Evolutionary conservation across 1,140 invertebrate genomes (phyloP).

Genomic region (Tetramorium alpestre): DNA sequence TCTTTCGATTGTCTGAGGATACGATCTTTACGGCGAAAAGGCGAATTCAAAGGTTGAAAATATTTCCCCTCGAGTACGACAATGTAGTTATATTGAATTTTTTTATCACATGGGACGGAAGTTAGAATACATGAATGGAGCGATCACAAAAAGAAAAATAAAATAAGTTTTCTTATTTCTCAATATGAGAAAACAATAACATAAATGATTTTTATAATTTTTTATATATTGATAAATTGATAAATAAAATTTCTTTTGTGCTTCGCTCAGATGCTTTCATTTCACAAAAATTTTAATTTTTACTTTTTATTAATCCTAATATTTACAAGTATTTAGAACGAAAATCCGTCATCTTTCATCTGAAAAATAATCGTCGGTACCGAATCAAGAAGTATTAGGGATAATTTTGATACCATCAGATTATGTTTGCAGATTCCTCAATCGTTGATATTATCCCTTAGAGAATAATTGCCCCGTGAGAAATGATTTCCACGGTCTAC

Average conservation of each 20-base stretch:
- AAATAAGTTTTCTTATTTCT: too few species aligned
- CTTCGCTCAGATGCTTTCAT: conserved; percentile 28
- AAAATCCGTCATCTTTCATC: too few species aligned
- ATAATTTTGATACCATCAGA: background rate
- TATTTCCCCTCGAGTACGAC: background rate
- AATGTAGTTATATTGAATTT: background rate
- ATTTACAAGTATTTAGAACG: conserved; percentile 63
- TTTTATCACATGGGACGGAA: background rate
- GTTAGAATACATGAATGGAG: background rate
- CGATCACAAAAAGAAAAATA: background rate
- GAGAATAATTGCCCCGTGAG: background rate
- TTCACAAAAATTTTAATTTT: conserved; percentile 54
- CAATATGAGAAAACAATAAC: background rate
- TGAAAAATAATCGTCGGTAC: too few species aligned
- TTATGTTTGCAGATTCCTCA: background rate
- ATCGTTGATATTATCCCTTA: background rate
- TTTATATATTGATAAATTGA: background rate
- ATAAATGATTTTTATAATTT: background rate
- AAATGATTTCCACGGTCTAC: background rate
- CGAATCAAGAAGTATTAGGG: background rate
- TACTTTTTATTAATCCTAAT: conserved; percentile 67
- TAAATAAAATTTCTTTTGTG: background rate
- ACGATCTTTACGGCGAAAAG: background rate
- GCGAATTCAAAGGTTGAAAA: background rate
- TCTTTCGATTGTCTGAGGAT: background rate